Evolutionary conservation across 2,888 invertebrate species (phyloP).

Genomic region (Tetheella fluctuosa): DNA sequence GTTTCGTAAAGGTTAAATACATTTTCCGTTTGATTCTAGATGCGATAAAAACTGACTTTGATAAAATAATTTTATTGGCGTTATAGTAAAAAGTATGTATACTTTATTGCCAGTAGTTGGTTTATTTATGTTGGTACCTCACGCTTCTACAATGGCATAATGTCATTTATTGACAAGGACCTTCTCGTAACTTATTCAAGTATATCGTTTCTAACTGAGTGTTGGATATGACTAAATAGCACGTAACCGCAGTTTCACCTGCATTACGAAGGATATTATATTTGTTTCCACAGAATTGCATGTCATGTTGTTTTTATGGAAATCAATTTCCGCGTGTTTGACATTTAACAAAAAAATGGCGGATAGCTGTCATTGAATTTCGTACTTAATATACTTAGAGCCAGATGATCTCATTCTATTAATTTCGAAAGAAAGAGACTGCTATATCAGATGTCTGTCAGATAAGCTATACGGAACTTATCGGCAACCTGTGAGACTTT

Average conservation of each 20-base stretch:
- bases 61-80: constrained; percentile 2
- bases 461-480: too few relatives aligned
- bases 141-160: background rate
- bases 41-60: constrained; percentile 2
- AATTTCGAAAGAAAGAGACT: too few relatives aligned
- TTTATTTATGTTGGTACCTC: background rate
- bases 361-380: too few relatives aligned
- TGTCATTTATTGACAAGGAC: background rate
- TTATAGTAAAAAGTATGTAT: background rate
- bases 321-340: too few relatives aligned
- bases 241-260: background rate
- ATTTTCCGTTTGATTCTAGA: background rate
- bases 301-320: background rate
- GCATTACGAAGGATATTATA: background rate
- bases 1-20: constrained; percentile 1
- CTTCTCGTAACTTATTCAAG: background rate
- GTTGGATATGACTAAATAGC: background rate
- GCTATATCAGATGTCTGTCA: too few relatives aligned
- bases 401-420: too few relatives aligned
- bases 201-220: background rate
- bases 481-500: too few relatives aligned
- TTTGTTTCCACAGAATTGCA: background rate
- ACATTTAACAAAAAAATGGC: too few relatives aligned
- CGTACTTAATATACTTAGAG: too few relatives aligned
- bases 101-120: background rate